phyloP scores from a whole-genome alignment of 1,140 invertebrate genomes.

The Hypothenemus hampei region DNA sequence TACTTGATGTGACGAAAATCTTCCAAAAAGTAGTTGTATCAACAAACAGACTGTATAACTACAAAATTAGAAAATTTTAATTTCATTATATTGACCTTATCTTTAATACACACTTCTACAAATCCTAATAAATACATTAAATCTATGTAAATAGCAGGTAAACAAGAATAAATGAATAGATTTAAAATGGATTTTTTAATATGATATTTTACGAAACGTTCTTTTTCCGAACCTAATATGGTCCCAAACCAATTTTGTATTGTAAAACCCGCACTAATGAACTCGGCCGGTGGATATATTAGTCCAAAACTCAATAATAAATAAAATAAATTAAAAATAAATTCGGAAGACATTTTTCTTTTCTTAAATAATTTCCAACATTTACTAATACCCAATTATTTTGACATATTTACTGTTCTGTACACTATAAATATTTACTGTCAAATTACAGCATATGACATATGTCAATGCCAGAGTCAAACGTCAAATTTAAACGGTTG shows the following conservation, averaged over 20 bases:
- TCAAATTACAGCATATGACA: too few relatives aligned
- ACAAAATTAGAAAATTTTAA: slow-evolving; percentile 32
- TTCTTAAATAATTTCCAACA: too few relatives aligned
- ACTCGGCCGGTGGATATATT: slow-evolving; percentile 70
- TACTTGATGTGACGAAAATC: slow-evolving; percentile 26
- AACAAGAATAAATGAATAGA: slow-evolving; percentile 59
- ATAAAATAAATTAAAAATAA: slow-evolving; percentile 64
- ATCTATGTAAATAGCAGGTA: slow-evolving; percentile 66
- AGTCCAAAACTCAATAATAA: slow-evolving; percentile 62
- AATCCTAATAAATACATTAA: slow-evolving; percentile 51
- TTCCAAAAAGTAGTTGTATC: slow-evolving; percentile 39
- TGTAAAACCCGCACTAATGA: slow-evolving; percentile 67
- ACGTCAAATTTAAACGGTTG: too few relatives aligned
- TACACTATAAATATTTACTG: too few relatives aligned
- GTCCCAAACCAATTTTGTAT: slow-evolving; percentile 60
- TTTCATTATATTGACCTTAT: neutral
- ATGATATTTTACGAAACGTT: slow-evolving; percentile 68
- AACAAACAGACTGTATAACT: slow-evolving; percentile 32
- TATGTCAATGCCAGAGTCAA: too few relatives aligned
- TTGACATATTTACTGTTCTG: too few relatives aligned
- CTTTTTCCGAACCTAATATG: slow-evolving; percentile 62
- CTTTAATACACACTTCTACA: slow-evolving; percentile 42
- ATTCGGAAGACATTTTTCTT: slow-evolving; percentile 17
- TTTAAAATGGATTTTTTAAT: slow-evolving; percentile 62
- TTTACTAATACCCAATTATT: too few relatives aligned